A percentile compares a stretch with the other conserved stretches of the same genome.
These are phyloP conservation scores for Engystomops pustulosus DNA, from an alignment of 2,113 vertebrate species.

Conservation along the genomic window DNA sequence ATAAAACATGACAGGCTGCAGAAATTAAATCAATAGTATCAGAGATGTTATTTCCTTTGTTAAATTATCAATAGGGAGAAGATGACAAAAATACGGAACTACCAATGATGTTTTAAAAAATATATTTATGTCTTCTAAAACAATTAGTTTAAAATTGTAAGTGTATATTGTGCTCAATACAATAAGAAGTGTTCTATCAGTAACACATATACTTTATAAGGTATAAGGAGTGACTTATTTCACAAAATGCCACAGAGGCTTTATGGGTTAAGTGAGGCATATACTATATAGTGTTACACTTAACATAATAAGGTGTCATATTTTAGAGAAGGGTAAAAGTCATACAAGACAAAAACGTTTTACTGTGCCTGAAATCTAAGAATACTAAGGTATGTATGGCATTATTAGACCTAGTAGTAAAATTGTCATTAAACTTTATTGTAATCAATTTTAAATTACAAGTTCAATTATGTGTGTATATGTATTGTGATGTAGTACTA, in stretches of 20 bases:
- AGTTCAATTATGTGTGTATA: background rate
- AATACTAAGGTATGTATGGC: background rate
- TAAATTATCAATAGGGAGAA: background rate
- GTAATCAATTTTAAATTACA: background rate
- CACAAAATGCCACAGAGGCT: background rate
- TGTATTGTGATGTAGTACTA: background rate
- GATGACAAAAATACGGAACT: too few relatives aligned
- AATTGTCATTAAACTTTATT: background rate
- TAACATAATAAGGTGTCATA: constrained; percentile 24
- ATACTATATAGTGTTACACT: constrained; percentile 7
- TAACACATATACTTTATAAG: background rate
- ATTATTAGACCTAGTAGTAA: background rate
- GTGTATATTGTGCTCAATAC: background rate
- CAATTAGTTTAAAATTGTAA: background rate
- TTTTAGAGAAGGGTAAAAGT: constrained; percentile 2
- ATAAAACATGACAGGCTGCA: background rate
- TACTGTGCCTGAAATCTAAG: constrained; percentile 5
- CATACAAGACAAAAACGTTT: background rate
- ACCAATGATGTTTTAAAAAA: too few relatives aligned
- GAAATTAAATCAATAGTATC: too few relatives aligned
- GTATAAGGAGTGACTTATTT: background rate
- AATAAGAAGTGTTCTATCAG: background rate
- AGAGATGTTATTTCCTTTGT: background rate
- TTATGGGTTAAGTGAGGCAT: constrained; percentile 18
- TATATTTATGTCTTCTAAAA: background rate